A percentile compares a stretch with the other conserved stretches of the same genome.
These are phyloP conservation scores for Bedellia somnulentella DNA, from an alignment of 2,888 invertebrate genomes.

Conservation along the genomic window DNA sequence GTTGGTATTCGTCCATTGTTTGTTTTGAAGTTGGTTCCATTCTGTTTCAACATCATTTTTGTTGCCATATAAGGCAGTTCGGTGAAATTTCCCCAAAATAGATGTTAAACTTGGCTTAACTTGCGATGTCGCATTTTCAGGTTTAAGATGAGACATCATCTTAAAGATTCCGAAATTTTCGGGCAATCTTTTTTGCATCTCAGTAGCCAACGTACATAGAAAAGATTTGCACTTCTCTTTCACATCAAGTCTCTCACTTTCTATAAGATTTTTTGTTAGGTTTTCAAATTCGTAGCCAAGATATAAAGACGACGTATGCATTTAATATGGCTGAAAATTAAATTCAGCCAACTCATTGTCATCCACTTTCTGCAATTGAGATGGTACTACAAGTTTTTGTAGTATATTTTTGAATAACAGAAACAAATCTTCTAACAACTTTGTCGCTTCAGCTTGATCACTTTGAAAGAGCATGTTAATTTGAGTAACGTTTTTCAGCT, in stretches of 20 bases:
- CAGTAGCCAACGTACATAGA: background rate
- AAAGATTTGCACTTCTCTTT: background rate
- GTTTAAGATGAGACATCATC: background rate
- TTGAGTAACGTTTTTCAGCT: too few relatives aligned
- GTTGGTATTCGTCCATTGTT: too few relatives aligned
- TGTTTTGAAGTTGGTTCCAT: background rate
- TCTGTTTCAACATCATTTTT: background rate
- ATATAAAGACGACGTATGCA: slow-evolving; percentile 1
- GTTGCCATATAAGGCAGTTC: background rate
- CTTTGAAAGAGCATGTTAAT: too few relatives aligned
- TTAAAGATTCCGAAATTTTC: background rate
- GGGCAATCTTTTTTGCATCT: background rate
- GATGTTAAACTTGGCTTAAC: background rate
- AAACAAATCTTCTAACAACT: too few relatives aligned
- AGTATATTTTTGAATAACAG: too few relatives aligned
- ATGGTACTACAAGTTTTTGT: background rate
- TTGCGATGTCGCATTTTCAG: background rate
- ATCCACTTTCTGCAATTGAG: background rate
- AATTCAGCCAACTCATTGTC: too few relatives aligned
- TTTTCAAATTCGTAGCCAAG: slow-evolving; percentile 1
- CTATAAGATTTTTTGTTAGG: background rate
- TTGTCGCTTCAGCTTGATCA: too few relatives aligned
- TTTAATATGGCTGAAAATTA: background rate
- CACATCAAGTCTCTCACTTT: background rate
- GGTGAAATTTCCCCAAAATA: background rate